A percentile compares a stretch with the other conserved stretches of the same genome.
Conservation (phyloP, 2,797 vertebrate genomes). For the Myotis planiceps region DNA sequence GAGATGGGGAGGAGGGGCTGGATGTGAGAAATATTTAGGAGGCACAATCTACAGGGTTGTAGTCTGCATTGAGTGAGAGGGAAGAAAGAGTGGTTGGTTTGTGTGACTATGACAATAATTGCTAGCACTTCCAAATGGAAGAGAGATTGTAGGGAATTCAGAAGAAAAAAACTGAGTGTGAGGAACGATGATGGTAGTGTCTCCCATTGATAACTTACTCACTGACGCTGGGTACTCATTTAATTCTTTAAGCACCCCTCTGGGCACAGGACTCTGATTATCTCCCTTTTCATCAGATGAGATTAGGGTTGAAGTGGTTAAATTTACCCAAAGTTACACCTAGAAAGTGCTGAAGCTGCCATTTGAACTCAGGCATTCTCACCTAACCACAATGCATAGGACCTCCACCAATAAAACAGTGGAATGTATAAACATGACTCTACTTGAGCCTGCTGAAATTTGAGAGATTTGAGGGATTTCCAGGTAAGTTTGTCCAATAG, state of each 20-base stretch:
- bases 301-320: not conserved
- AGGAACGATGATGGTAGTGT: rapidly evolving
- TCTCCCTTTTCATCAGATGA: not conserved
- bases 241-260: not conserved
- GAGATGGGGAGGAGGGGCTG: not conserved
- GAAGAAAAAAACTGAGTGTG: not conserved
- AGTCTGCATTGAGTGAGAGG: not conserved
- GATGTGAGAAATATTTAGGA: not conserved
- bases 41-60: not conserved
- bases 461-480: not conserved
- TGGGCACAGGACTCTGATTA: not conserved
- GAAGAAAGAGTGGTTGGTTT: not conserved
- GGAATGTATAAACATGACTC: not conserved
- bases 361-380: not conserved
- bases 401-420: not conserved
- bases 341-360: not conserved
- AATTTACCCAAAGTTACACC: not conserved
- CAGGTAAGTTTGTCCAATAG: not conserved
- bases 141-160: not conserved
- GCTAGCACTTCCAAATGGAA: not conserved
- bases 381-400: not conserved
- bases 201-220: not conserved
- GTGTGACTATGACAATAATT: not conserved
- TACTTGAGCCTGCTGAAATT: not conserved
- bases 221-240: not conserved